phyloP scores from a whole-genome alignment of 2,888 invertebrate genomes.

The Parthenolecanium corni region DNA sequence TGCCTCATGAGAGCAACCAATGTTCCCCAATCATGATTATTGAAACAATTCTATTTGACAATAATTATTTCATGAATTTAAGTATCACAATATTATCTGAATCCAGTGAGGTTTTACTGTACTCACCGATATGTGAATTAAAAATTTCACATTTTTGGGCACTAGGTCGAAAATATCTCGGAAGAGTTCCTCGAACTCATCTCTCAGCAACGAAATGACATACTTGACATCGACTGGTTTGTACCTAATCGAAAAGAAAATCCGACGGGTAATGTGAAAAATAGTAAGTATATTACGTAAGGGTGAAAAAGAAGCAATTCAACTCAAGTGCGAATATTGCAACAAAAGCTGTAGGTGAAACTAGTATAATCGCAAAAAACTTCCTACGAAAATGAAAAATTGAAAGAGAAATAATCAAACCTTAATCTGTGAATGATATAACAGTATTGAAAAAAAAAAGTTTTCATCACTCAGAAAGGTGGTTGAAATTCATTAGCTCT shows the following conservation, averaged over 20 bases:
- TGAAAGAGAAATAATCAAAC: no score
- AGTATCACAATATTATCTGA: background rate
- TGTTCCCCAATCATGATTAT: constrained; percentile 57
- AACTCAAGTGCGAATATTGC: no score
- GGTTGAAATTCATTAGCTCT: no score
- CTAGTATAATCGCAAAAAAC: no score
- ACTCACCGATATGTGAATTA: constrained; percentile 59
- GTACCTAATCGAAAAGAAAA: no score
- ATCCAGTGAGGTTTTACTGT: constrained; percentile 30
- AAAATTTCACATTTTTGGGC: constrained; percentile 65
- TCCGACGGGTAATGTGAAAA: no score
- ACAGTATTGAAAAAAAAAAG: no score
- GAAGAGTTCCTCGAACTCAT: constrained; percentile 74
- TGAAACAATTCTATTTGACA: constrained; percentile 47
- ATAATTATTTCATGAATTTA: background rate
- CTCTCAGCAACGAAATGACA: constrained; percentile 65
- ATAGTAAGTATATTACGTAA: no score
- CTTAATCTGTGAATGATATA: no score
- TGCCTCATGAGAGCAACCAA: constrained; percentile 65
- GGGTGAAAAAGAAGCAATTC: no score
- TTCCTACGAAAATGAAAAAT: no score
- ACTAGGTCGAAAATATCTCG: constrained; percentile 56
- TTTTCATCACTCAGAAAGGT: background rate
- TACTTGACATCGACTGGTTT: constrained; percentile 88
- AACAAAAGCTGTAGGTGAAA: no score